These are phyloP conservation scores for Ooceraea biroi DNA, from an alignment of 1,140 invertebrate genomes.

Conservation along the genomic window DNA sequence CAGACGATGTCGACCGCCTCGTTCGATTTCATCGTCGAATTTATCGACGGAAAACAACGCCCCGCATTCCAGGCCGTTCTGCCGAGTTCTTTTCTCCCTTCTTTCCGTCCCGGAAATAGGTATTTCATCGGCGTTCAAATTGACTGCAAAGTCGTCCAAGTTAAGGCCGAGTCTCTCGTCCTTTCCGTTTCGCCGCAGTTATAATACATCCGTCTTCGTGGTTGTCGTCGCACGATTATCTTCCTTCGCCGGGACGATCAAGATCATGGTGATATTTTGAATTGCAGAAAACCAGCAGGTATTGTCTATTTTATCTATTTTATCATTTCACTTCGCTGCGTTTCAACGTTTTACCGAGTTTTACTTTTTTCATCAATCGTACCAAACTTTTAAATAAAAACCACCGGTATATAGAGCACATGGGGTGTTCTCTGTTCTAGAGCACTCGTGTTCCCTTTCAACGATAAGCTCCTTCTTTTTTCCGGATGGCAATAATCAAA, in stretches of 20 bases:
- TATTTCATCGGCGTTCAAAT: slow-evolving; percentile 76
- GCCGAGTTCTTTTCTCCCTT: slow-evolving; percentile 18
- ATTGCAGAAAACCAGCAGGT: neutral
- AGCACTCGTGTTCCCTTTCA: slow-evolving; percentile 22
- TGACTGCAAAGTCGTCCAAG: slow-evolving; percentile 73
- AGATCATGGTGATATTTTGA: slow-evolving; percentile 1
- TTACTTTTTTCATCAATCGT: neutral
- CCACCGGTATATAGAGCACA: slow-evolving; percentile 29
- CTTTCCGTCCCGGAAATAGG: slow-evolving; percentile 70
- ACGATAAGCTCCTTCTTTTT: slow-evolving; percentile 23
- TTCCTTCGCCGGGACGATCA: slow-evolving; percentile 26
- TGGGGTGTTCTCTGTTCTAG: slow-evolving; percentile 13
- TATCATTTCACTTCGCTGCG: neutral
- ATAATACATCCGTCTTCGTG: neutral
- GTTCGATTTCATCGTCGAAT: slow-evolving; percentile 75
- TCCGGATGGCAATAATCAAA: slow-evolving; percentile 44
- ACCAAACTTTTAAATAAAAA: too few relatives aligned
- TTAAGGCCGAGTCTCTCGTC: slow-evolving; percentile 67
- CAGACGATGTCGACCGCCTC: slow-evolving; percentile 59
- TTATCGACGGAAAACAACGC: slow-evolving; percentile 75
- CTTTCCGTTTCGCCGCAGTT: slow-evolving; percentile 53
- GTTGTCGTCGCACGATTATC: neutral
- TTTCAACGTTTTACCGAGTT: slow-evolving; percentile 26
- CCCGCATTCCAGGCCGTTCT: slow-evolving; percentile 10
- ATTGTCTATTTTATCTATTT: neutral